A percentile compares a stretch with the other conserved stretches of the same genome.
These are phyloP conservation scores for Neogobius melanostomus DNA, from an alignment of 2,113 vertebrate genomes.

Conservation along the genomic window DNA sequence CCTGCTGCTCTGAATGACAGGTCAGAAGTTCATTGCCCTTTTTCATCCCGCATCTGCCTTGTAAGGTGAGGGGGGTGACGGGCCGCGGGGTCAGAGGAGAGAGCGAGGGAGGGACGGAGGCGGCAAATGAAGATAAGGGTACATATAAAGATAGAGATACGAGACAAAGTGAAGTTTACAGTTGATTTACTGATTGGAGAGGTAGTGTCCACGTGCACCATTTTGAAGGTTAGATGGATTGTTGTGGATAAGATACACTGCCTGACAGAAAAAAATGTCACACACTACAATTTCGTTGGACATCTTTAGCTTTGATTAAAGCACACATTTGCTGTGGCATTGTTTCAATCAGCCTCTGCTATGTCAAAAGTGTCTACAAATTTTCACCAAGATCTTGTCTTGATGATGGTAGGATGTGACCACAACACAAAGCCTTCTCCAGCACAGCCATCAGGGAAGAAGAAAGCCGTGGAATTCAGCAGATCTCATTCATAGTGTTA, in stretches of 20 bases:
- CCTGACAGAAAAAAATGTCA: no score
- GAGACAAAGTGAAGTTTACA: slow-evolving; percentile 11
- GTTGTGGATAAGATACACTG: not conserved
- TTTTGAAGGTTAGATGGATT: slow-evolving; percentile 1
- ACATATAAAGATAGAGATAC: slow-evolving; percentile 13
- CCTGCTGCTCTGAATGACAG: slow-evolving; percentile 72
- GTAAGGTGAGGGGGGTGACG: slow-evolving; percentile 60
- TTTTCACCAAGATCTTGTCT: no score
- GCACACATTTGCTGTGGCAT: no score
- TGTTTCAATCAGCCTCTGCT: no score
- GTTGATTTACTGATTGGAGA: slow-evolving; percentile 35
- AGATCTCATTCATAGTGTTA: no score
- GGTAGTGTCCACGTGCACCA: not conserved
- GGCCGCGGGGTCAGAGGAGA: slow-evolving; percentile 56
- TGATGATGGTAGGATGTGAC: no score
- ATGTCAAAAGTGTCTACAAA: no score
- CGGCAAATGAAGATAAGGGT: slow-evolving; percentile 40
- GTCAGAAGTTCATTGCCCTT: slow-evolving; percentile 82
- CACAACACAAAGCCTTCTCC: no score
- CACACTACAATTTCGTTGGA: no score
- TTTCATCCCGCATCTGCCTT: slow-evolving; percentile 59
- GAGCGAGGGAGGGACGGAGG: slow-evolving; percentile 31
- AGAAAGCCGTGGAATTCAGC: no score
- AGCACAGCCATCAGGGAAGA: no score
- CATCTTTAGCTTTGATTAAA: no score